These are phyloP conservation scores for Oenanthe oenanthe DNA, from an alignment of 2,113 vertebrate genomes.

Conservation along the genomic window DNA sequence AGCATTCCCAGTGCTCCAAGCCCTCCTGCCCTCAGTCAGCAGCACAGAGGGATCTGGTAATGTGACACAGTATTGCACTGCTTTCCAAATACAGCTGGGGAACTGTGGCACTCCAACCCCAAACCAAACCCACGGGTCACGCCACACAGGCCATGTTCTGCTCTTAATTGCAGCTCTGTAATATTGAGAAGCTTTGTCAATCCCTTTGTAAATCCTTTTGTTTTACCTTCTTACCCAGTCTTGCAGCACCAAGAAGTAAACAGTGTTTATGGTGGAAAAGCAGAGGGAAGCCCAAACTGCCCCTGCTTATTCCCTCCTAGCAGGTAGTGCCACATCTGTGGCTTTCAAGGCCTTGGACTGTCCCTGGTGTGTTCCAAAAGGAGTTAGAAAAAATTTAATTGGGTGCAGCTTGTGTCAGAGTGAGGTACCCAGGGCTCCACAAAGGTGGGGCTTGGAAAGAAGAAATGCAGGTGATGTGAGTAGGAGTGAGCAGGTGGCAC, in stretches of 20 bases:
- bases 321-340: neutral
- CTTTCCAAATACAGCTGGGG: neutral
- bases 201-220: neutral
- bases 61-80: rapidly evolving
- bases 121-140: neutral
- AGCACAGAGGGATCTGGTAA: neutral
- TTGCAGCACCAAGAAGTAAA: neutral
- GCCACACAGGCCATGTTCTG: neutral
- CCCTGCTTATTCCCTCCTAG: neutral
- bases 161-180: neutral
- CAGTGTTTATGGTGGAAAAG: neutral
- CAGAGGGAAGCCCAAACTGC: neutral
- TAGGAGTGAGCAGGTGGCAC: neutral
- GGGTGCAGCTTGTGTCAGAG: neutral
- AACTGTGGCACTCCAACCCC: neutral
- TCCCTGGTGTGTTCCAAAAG: neutral
- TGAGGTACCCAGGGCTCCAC: neutral
- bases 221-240: neutral
- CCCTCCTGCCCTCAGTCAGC: neutral
- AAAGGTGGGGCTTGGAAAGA: neutral
- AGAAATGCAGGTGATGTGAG: neutral
- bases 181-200: neutral
- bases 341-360: neutral
- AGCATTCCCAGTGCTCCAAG: neutral
- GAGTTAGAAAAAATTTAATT: neutral